Percentiles rank a stretch among this genome's conserved stretches.
Conservation (phyloP, 2,113 vertebrate genomes). For the Python bivittatus region DNA sequence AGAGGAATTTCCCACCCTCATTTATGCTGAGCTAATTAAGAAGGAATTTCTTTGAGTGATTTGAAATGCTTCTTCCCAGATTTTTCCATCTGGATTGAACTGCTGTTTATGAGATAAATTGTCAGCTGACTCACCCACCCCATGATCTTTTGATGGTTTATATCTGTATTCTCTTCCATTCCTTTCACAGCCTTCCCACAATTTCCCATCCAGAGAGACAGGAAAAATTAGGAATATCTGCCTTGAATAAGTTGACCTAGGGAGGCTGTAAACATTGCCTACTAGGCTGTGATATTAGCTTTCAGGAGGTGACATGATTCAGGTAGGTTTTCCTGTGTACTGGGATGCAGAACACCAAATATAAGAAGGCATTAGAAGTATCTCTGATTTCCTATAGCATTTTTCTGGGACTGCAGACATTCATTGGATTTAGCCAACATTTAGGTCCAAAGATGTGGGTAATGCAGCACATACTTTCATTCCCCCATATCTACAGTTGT, state of each 20-base stretch:
- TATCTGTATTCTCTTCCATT: neutral
- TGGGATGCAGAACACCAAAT: neutral
- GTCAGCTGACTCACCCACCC: neutral
- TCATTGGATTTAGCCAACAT: no score
- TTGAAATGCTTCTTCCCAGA: neutral
- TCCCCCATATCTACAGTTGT: no score
- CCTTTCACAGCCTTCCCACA: neutral
- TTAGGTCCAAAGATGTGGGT: no score
- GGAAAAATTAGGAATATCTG: neutral
- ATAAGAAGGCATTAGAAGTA: neutral
- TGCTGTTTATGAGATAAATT: neutral
- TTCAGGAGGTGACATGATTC: neutral
- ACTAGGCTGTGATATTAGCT: neutral
- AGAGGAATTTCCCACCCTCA: neutral
- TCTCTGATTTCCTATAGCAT: neutral
- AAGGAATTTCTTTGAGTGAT: neutral
- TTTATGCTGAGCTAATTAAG: neutral
- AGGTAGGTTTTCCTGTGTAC: neutral
- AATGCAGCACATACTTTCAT: no score
- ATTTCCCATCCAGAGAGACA: neutral
- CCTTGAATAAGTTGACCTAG: neutral
- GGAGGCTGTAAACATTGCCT: neutral
- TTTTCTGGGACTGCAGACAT: no score
- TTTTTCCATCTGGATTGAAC: neutral
- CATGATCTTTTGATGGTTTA: neutral